These are phyloP conservation scores for Agrotis ipsilon DNA, from an alignment of 2,888 invertebrate genomes.

Conservation along the genomic window DNA sequence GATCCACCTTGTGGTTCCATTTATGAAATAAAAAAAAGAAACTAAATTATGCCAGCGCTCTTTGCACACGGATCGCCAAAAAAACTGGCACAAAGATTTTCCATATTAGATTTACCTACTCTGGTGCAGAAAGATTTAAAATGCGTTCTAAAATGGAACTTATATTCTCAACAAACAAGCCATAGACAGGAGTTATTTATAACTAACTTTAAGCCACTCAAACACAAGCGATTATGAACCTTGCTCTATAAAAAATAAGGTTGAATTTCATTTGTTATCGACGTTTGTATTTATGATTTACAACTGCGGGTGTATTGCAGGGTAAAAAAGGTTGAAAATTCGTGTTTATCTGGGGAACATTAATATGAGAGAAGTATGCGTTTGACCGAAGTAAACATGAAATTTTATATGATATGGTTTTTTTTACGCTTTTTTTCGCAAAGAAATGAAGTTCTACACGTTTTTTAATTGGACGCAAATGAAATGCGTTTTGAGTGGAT, in stretches of 20 bases:
- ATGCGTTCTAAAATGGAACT: conserved; percentile 38
- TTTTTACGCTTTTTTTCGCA: conserved; percentile 7
- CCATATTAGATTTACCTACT: conserved; percentile 21
- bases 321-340: conserved; percentile 20
- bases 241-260: fast-evolving
- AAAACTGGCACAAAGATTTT: conserved; percentile 5
- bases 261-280: neutral
- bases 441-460: conserved; percentile 5
- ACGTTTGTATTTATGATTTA: conserved; percentile 36
- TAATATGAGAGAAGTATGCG: conserved; percentile 12
- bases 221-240: conserved; percentile 6
- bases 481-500: conserved; percentile 20
- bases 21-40: neutral
- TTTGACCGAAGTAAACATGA: conserved; percentile 21
- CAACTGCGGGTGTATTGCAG: conserved; percentile 7
- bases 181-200: conserved; percentile 25
- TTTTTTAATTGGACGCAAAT: conserved; percentile 32
- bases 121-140: conserved; percentile 31
- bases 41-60: neutral
- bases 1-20: neutral
- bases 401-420: neutral
- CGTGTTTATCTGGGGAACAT: conserved; percentile 38
- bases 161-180: conserved; percentile 41
- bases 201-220: conserved; percentile 24
- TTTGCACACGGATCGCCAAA: neutral